phyloP scores from a whole-genome alignment of 2,113 vertebrate genomes.

The Patagioenas fasciata region DNA sequence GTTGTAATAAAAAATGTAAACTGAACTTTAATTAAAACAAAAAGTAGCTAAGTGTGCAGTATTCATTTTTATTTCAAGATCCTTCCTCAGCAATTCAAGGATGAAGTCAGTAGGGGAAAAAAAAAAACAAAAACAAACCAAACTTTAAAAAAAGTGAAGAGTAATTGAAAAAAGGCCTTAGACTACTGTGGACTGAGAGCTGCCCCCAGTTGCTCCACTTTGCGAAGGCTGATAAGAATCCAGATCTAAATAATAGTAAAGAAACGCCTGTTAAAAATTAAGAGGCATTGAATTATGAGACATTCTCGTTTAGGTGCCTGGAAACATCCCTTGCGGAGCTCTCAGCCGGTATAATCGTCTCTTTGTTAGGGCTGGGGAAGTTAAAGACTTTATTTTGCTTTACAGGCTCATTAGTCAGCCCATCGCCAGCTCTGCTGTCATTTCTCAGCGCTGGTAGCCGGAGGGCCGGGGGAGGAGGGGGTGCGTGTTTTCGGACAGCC shows the following conservation, averaged over 20 bases:
- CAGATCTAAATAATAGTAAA: not conserved
- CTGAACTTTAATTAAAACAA: not conserved
- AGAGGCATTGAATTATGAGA: not conserved
- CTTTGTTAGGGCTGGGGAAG: not conserved
- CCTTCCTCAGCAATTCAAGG: not conserved
- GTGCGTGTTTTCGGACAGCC: not conserved
- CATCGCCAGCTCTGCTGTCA: not conserved
- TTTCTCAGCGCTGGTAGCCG: not conserved
- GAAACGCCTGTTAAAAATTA: not conserved
- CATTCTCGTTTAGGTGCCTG: not conserved
- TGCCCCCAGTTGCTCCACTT: not conserved
- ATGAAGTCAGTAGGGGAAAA: not conserved
- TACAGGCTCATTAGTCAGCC: not conserved
- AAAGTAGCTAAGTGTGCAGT: not conserved
- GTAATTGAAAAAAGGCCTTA: not conserved
- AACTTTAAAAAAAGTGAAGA: too few species aligned
- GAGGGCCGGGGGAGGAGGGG: accelerated
- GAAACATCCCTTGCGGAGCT: not conserved
- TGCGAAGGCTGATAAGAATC: not conserved
- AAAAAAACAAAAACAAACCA: not conserved
- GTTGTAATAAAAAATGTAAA: not conserved
- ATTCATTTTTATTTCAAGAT: not conserved
- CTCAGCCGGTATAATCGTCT: not conserved
- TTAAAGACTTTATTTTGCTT: not conserved
- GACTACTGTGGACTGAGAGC: not conserved